Percentiles rank a stretch among this genome's conserved stretches.
These are phyloP conservation scores for Heteromurus nitidus DNA, from an alignment of 2,888 invertebrate genomes.

Conservation along the genomic window DNA sequence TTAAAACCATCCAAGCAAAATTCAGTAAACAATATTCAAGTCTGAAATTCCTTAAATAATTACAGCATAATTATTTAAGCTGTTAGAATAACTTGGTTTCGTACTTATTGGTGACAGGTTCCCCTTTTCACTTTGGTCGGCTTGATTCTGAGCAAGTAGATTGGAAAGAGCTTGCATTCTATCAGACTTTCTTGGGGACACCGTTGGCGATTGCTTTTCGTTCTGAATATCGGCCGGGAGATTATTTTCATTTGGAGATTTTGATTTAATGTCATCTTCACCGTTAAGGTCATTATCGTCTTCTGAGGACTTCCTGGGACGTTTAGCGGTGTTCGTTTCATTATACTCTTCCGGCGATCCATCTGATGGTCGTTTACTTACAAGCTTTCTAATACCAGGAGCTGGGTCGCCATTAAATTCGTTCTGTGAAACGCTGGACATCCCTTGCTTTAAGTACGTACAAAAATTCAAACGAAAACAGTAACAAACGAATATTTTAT, in stretches of 20 bases:
- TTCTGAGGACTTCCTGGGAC: constrained; percentile 5
- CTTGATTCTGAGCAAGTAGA: constrained; percentile 30
- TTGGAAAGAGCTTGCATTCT: constrained; percentile 37
- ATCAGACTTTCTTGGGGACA: constrained; percentile 7
- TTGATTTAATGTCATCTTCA: neutral
- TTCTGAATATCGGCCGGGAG: neutral
- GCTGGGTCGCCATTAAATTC: neutral
- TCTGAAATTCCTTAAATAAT: too few species aligned
- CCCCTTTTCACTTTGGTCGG: neutral
- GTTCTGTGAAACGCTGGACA: neutral
- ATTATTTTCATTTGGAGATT: constrained; percentile 23
- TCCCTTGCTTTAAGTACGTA: too few species aligned
- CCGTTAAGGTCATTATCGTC: constrained; percentile 11
- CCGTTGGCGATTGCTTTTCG: neutral
- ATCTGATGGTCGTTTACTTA: constrained; percentile 47
- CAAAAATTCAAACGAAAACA: too few species aligned
- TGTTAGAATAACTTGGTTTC: neutral
- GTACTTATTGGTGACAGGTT: constrained; percentile 26
- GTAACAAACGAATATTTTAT: too few species aligned
- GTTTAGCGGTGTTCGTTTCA: constrained; percentile 17
- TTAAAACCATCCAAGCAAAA: too few species aligned
- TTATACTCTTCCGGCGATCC: constrained; percentile 38
- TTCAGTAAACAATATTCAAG: too few species aligned
- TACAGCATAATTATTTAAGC: neutral
- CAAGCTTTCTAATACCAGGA: constrained; percentile 25